These are phyloP conservation scores for Copidosoma aretas DNA, from an alignment of 2,888 invertebrate genomes.

Conservation along the genomic window DNA sequence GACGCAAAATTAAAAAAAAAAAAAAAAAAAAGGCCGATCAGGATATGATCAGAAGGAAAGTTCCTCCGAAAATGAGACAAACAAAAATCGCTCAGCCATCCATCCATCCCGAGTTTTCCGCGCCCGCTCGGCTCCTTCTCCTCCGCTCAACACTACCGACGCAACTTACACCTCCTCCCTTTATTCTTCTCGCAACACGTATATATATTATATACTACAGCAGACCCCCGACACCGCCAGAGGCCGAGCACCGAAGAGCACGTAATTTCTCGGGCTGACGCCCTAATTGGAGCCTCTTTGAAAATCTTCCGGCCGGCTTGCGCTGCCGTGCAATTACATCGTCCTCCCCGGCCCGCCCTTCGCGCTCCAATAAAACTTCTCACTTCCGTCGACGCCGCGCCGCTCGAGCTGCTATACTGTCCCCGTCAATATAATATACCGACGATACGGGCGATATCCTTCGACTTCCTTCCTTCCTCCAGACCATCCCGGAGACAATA, in stretches of 20 bases:
- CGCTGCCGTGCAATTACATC: conserved; percentile 24
- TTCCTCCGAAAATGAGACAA: too few relatives aligned
- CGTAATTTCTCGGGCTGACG: conserved; percentile 37
- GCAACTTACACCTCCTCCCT: background rate
- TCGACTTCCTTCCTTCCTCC: too few relatives aligned
- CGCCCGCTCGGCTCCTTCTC: conserved; percentile 13
- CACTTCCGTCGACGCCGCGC: background rate
- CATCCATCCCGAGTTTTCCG: too few relatives aligned
- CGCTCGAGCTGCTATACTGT: too few relatives aligned
- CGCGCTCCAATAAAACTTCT: background rate
- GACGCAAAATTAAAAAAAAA: too few relatives aligned
- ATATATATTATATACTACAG: background rate
- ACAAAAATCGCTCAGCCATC: too few relatives aligned
- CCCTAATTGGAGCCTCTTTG: conserved; percentile 43
- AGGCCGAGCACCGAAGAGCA: conserved; percentile 18
- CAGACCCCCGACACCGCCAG: background rate
- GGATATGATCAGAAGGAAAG: too few relatives aligned
- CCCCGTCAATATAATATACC: background rate
- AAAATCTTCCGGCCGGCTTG: conserved; percentile 36
- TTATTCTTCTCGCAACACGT: background rate
- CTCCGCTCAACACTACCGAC: background rate
- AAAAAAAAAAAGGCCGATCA: too few relatives aligned
- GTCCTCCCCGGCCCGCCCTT: background rate
- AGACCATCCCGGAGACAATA: too few relatives aligned
- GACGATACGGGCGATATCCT: background rate